These are phyloP conservation scores for Leuctra nigra DNA, from an alignment of 2,888 invertebrate genomes.

Conservation along the genomic window DNA sequence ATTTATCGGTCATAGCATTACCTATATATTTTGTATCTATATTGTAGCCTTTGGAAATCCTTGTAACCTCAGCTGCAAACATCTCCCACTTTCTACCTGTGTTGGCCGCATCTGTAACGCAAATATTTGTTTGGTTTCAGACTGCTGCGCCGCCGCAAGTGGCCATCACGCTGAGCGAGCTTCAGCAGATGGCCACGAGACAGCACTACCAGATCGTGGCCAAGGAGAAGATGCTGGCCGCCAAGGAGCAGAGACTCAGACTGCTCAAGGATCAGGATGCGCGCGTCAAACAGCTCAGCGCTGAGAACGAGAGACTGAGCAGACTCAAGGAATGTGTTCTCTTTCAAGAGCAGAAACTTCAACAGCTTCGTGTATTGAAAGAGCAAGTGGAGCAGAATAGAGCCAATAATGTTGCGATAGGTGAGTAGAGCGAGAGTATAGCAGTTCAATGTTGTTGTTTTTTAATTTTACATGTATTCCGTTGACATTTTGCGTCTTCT, in stretches of 20 bases:
- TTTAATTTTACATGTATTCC: too few species aligned
- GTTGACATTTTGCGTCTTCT: too few species aligned
- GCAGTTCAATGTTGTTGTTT: too few species aligned
- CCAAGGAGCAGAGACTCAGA: constrained; percentile 87
- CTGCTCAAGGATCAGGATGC: constrained; percentile 92
- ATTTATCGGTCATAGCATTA: too few species aligned
- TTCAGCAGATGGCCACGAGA: constrained; percentile 95
- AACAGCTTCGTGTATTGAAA: constrained; percentile 81
- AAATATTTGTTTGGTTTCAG: neutral
- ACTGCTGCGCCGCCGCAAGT: constrained; percentile 42
- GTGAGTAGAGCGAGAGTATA: too few species aligned
- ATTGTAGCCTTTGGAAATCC: too few species aligned
- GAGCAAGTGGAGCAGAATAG: constrained; percentile 92
- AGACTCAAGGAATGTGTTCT: constrained; percentile 87
- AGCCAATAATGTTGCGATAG: constrained; percentile 82
- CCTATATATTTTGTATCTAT: too few species aligned
- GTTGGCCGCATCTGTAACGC: neutral
- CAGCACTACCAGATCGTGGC: constrained; percentile 98
- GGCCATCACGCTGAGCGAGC: constrained; percentile 88
- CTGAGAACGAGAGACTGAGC: constrained; percentile 82
- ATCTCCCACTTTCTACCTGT: too few species aligned
- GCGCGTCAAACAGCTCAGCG: constrained; percentile 53
- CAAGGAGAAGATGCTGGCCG: constrained; percentile 85
- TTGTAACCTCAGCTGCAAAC: too few species aligned
- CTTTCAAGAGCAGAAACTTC: constrained; percentile 88